Evolutionary conservation across 1,140 invertebrate genomes (phyloP), one percentile per base, ranked within the genome.

Genomic region (Thaumetopoea pityocampa): DNA sequence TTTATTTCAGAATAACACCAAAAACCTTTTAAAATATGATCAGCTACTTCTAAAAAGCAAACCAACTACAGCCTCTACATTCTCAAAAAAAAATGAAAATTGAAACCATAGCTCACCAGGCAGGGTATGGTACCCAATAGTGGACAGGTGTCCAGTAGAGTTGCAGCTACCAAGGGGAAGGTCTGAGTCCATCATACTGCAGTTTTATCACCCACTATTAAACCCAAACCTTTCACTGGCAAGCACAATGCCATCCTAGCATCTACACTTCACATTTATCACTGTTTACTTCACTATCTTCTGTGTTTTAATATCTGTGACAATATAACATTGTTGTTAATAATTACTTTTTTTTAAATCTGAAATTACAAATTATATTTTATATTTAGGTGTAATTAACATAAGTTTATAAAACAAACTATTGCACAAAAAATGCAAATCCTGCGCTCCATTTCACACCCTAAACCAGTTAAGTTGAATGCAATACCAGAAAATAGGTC

Each of bases 401-500:
- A 19, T 4, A 19, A 5, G 9, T 3, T 3, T n/a, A n/a, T 4
- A 16, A 45, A 42, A 40, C 10, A 16, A 35, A 51, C 46, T 45
- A 67, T 44, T 65, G 62, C 59, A 72, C 52, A 49, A 18, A 36
- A 42, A 47, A 51, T 67, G 61, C 61, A 73, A 63, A 58, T 67
- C 64, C 63, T 65, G 56, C 47, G 71, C 52, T 66, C 73, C 61
- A 77, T 48, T 69, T 78, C 66, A 62, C 64, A 74, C 64, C 70
- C 76, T 56, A 60, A 77, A 57, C 72, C 70, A 83, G 74, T 53
- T 73, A 81, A 65, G 61, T 74, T 67, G 69, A 58, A 81, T 83
- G 77, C 74, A 81, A 72, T 73, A 69, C 71, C 70, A 79, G 79
- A 81, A 83, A 79, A 83, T 83, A 83, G 79, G 79, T 83, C 79